Base-by-base conservation (phyloP, 2,797 vertebrate species). In the Gobionotothen gibberifrons region DNA sequence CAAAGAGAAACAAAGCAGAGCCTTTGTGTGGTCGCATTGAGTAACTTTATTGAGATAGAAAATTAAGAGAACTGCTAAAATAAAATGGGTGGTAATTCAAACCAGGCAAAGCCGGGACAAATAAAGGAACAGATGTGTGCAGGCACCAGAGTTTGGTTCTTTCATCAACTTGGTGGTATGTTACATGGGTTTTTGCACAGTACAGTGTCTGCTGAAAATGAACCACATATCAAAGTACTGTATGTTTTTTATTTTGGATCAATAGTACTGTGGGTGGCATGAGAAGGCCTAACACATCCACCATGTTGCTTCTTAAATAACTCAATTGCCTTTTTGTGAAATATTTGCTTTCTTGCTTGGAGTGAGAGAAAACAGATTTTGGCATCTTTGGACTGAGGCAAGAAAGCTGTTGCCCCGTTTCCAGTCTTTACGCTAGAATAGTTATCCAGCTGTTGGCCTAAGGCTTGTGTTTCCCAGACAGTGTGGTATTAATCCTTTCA, bases 21-120 rank as follows among this genome's bases (percentile, higher is more conserved):
- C 86, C 89, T 90, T 92, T 59, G 72, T 93, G 87, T 87, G 91
- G 92, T 89, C 69, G 19, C 84, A 76, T 59, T 77, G 78, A 86
- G 75, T 58, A 60, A 87, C 81, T 93, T 90, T 92, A 91, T 87
- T 83, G 87, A 84, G 87, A 90, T 52, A 79, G 80, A 89, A 85
- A 90, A 87, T 87, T 86, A 87, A 91, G 85, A 84, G 63, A 88
- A 48, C 75, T 76, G 85, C 80, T 88, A 77, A 84, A 90, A 88
- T 84, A 79, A 91, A 87, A 85, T 72, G 79, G 65, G 64, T 60
- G 69, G 84, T 83, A 83, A 88, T 83, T 87, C 59, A 89, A 71
- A 21, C 8, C 82, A 84, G 84, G 59, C 80, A 58, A 60, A 69
- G 58, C 55, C 36, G 58, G 56, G 46, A 61, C 43, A 74, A 78